These are phyloP conservation scores for Phalacrocorax brasilianus DNA, from an alignment of 2,113 vertebrate genomes.

Conservation along the genomic window DNA sequence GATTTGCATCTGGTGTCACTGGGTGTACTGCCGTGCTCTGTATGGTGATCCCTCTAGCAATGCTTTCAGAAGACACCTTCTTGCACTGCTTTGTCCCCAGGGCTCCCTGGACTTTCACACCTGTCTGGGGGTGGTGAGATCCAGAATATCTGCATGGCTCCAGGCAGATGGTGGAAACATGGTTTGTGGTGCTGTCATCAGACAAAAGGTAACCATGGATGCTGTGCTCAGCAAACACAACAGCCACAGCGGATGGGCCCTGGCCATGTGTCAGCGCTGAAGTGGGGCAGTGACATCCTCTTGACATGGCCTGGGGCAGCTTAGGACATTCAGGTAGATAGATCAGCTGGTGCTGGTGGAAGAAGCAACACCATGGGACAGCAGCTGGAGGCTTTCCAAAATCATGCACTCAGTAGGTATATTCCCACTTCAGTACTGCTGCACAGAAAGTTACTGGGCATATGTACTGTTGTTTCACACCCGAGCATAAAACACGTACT, in stretches of 20 bases:
- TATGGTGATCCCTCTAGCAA: not conserved
- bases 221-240: not conserved
- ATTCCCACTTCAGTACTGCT: not conserved
- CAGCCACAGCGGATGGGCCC: not conserved
- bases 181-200: no score
- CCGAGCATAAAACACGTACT: not conserved
- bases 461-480: no score
- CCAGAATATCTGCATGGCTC: not conserved
- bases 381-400: not conserved
- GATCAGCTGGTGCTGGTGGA: no score
- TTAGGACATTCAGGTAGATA: not conserved
- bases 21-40: not conserved
- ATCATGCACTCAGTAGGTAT: not conserved
- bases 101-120: not conserved
- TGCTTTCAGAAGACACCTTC: not conserved
- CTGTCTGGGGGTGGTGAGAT: not conserved
- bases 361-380: not conserved
- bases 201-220: not conserved
- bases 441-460: not conserved
- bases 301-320: not conserved
- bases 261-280: fast-evolving
- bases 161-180: not conserved
- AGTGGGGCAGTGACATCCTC: not conserved
- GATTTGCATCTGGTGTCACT: not conserved
- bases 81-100: no score